Conservation (phyloP, 2,888 invertebrate species). For the Drosophila aldrichi region DNA sequence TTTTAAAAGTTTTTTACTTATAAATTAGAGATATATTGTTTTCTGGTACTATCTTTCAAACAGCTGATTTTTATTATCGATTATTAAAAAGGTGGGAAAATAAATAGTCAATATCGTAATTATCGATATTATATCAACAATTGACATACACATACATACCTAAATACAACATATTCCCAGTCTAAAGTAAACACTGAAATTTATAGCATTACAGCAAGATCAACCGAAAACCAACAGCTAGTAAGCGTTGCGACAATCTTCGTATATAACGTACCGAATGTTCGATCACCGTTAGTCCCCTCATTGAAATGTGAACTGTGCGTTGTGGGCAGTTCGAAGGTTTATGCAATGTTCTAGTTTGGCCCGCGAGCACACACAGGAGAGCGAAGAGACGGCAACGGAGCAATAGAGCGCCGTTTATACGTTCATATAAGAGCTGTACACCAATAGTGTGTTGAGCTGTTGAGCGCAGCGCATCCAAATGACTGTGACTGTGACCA, state of each 20-base stretch:
- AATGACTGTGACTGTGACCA: constrained; percentile 83
- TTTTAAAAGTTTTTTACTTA: background rate
- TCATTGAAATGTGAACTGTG: constrained; percentile 63
- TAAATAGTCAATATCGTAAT: constrained; percentile 26
- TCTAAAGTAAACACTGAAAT: constrained; percentile 68
- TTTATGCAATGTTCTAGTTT: constrained; percentile 77
- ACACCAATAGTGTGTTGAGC: constrained; percentile 48
- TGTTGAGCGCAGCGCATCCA: constrained; percentile 58
- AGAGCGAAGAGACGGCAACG: constrained; percentile 38
- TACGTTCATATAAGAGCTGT: constrained; percentile 43
- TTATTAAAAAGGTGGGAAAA: constrained; percentile 4
- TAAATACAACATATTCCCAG: constrained; percentile 44
- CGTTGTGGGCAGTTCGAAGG: constrained; percentile 53
- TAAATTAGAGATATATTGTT: background rate
- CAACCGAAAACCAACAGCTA: constrained; percentile 14
- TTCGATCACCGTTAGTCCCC: constrained; percentile 18
- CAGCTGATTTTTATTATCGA: constrained; percentile 37
- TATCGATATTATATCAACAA: constrained; percentile 62
- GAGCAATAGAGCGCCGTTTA: constrained; percentile 41
- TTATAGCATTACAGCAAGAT: constrained; percentile 41
- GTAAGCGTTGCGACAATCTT: constrained; percentile 31
- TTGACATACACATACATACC: constrained; percentile 53
- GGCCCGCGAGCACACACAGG: constrained; percentile 46
- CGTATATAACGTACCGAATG: constrained; percentile 20
- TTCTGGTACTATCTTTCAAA: background rate